Conservation (phyloP, 2,113 vertebrate genomes). For the Brevimyrus niger region DNA sequence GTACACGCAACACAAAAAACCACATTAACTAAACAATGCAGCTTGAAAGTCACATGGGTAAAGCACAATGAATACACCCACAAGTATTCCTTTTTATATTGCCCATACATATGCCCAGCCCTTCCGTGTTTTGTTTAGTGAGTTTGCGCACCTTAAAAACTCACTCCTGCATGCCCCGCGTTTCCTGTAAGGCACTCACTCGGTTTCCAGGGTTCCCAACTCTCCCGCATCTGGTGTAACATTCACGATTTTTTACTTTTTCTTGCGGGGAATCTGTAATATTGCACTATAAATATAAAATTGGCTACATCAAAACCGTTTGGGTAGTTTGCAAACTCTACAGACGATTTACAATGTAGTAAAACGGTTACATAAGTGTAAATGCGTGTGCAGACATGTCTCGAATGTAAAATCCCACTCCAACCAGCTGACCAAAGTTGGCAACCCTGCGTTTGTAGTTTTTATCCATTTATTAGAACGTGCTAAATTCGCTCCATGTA, state of each 20-base stretch:
- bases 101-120: background rate
- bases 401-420: background rate
- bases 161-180: background rate
- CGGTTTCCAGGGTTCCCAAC: background rate
- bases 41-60: background rate
- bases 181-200: background rate
- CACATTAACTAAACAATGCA: background rate
- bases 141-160: background rate
- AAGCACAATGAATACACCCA: background rate
- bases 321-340: background rate
- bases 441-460: background rate
- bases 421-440: background rate
- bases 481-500: background rate
- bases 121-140: background rate
- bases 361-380: background rate
- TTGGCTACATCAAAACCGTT: background rate
- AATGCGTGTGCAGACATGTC: background rate
- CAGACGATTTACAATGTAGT: background rate
- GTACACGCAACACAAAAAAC: background rate
- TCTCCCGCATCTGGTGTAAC: background rate
- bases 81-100: background rate
- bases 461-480: background rate
- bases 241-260: background rate
- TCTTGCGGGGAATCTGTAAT: background rate
- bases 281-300: background rate